These are phyloP conservation scores for Pteropus alecto DNA, from an alignment of 2,113 vertebrate genomes.

Conservation along the genomic window DNA sequence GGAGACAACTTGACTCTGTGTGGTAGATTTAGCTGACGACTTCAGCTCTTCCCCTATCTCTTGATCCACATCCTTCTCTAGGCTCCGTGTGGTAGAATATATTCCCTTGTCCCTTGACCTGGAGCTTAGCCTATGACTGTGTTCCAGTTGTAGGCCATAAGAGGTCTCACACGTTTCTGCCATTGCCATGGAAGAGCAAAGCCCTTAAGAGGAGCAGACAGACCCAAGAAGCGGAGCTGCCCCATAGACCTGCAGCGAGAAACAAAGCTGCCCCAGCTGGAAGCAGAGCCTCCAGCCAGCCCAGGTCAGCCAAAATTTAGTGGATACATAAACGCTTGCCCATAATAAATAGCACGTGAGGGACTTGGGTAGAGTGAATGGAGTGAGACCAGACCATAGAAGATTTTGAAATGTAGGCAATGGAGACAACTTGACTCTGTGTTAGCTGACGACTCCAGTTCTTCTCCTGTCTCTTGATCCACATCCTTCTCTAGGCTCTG, in stretches of 20 bases:
- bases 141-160: background rate
- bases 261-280: background rate
- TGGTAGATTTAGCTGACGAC: background rate
- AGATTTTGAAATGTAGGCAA: background rate
- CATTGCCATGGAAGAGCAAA: background rate
- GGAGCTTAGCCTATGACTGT: background rate
- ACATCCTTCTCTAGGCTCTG: background rate
- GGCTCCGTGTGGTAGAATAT: background rate
- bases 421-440: background rate
- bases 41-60: background rate
- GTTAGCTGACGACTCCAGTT: too few relatives aligned
- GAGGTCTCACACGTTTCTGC: background rate
- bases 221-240: background rate
- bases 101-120: background rate
- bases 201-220: background rate
- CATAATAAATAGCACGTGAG: background rate
- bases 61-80: background rate
- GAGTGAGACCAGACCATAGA: background rate
- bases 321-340: background rate
- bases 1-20: background rate
- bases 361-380: background rate
- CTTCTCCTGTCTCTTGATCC: background rate
- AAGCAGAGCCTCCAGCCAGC: background rate
- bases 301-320: background rate
- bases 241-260: background rate